Base-by-base conservation (phyloP, 2,888 invertebrate genomes). In the Epicampocera succincta region DNA sequence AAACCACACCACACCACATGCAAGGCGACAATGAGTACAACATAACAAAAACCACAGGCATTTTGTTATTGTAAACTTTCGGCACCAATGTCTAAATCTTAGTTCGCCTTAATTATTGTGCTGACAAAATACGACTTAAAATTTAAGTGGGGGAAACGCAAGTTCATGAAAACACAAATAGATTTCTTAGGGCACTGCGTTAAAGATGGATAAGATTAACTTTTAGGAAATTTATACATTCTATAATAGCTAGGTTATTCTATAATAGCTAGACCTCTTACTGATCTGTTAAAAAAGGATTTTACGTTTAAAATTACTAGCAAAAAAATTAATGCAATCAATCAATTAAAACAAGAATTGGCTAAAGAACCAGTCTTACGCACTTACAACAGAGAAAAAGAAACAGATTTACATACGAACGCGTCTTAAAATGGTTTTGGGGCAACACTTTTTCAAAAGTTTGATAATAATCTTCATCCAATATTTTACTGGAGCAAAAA, bases 401-500 rank as follows among this genome's bases (percentile, higher is more conserved):
- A 13, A 63, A 46, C 63, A n/a, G 61, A 63, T 6, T 13, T 63
- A 40, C 29, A 46, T 1, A 46, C 42, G n/a, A 40, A 58, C 8
- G 58, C 33, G 11, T 56, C 56, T 1, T 38, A 56, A n/a, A 17
- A 17, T 4, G 44, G 54, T 12, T 68, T 68, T 52, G 68, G 68
- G 3, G 54, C 54, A 52, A 68, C 19, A n/a, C 68, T 54, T 25
- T 15, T 68, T n/a, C 68, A 68, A 40, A 21, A 25, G 15, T 68
- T 38, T 40, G 19, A 52, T 25, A 54, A 17, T 12, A 6, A 19
- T 17, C 48, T 48, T 3, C 56, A 56, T 12, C 56, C 63, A 13
- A 25, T 44, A 29, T 63, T 48, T 19, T 75, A 63, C 40, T 80
- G 80, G 75, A 79, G 66, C 60, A 68, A 73, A 58, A 65, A 54